A percentile compares a stretch with the other conserved stretches of the same genome.
phyloP scores from a whole-genome alignment of 1,140 invertebrate species.

The Chymomyza costata region DNA sequence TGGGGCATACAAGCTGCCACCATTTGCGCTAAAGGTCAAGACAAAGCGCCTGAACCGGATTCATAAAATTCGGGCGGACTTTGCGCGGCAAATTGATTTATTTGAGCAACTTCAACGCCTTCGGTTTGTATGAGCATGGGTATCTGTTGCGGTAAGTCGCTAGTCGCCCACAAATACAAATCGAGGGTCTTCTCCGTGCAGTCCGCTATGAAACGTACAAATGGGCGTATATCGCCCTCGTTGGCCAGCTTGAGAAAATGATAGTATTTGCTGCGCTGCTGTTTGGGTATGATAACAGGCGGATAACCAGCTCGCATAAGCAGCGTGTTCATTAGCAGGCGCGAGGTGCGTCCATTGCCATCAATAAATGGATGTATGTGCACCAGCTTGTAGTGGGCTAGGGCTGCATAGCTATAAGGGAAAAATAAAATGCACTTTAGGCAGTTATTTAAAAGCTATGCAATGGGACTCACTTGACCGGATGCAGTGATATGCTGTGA shows the following conservation, averaged over 20 bases:
- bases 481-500: constrained; percentile 87
- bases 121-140: constrained; percentile 76
- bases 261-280: constrained; percentile 91
- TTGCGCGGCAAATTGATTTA: constrained; percentile 31
- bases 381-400: constrained; percentile 97
- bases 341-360: constrained; percentile 95
- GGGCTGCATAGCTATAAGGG: constrained; percentile 81
- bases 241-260: constrained; percentile 92
- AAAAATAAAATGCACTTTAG: not conserved
- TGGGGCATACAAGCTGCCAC: not conserved
- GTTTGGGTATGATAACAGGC: constrained; percentile 95
- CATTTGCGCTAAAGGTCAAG: constrained; percentile 29
- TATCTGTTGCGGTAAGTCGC: constrained; percentile 78
- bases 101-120: constrained; percentile 41
- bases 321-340: constrained; percentile 96
- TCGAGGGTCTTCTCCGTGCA: constrained; percentile 96
- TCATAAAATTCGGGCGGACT: constrained; percentile 37
- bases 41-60: constrained; percentile 44
- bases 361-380: constrained; percentile 95
- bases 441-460: not conserved
- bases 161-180: constrained; percentile 91
- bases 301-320: constrained; percentile 99
- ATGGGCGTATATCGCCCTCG: constrained; percentile 92
- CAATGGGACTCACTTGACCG: constrained; percentile 82
- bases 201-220: constrained; percentile 95